Percentiles rank a stretch among this genome's conserved stretches.
Conservation (phyloP, 1,140 invertebrate species). For the Eriosoma lanigerum region DNA sequence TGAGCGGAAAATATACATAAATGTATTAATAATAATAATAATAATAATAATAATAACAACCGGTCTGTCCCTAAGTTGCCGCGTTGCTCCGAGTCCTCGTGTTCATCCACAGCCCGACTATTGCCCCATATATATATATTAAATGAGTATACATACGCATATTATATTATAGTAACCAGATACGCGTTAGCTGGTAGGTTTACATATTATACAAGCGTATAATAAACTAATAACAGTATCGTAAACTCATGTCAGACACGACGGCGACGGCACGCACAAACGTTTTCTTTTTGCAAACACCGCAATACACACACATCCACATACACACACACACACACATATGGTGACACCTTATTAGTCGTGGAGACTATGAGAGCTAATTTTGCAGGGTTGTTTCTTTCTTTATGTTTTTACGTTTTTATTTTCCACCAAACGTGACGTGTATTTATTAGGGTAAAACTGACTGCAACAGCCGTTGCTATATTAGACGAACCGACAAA, state of each 20-base stretch:
- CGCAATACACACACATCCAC: slow-evolving; percentile 4
- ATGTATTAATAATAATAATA: slow-evolving; percentile 22
- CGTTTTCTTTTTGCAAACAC: slow-evolving; percentile 44
- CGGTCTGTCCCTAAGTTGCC: background rate
- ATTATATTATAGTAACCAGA: slow-evolving; percentile 39
- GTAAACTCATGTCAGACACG: slow-evolving; percentile 47
- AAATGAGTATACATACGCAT: background rate
- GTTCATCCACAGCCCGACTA: background rate
- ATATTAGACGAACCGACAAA: slow-evolving; percentile 27
- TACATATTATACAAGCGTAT: background rate
- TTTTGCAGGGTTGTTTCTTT: slow-evolving; percentile 13
- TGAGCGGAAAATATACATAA: background rate
- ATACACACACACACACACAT: background rate
- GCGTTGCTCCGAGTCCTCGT: background rate
- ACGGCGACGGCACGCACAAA: slow-evolving; percentile 49
- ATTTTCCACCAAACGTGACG: slow-evolving; percentile 28
- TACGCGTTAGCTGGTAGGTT: slow-evolving; percentile 44
- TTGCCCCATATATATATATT: background rate
- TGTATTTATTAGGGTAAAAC: slow-evolving; percentile 44
- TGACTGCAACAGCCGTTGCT: background rate
- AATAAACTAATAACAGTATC: slow-evolving; percentile 27
- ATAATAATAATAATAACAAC: slow-evolving; percentile 31
- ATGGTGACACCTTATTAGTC: slow-evolving; percentile 47
- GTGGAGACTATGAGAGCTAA: background rate
- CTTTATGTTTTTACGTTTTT: slow-evolving; percentile 14